phyloP scores from a whole-genome alignment of 2,888 invertebrate genomes.

The Drosophila mettleri region DNA sequence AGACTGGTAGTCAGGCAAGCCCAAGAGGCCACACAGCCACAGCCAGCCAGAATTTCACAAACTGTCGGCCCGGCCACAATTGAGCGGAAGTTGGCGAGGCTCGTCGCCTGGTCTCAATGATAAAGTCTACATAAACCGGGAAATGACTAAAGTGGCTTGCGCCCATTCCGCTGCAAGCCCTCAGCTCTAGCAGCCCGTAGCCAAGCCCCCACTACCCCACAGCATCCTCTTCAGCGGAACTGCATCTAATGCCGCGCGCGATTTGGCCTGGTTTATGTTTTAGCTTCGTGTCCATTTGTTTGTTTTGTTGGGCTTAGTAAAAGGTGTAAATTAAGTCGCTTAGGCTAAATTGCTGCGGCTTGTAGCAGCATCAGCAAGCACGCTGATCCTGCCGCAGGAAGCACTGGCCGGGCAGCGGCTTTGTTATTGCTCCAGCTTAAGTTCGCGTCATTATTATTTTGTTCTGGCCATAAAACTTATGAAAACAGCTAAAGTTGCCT shows the following conservation, averaged over 20 bases:
- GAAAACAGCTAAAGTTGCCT: slow-evolving; percentile 54
- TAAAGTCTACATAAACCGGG: slow-evolving; percentile 79
- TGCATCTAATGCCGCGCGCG: slow-evolving; percentile 54
- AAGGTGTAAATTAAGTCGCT: slow-evolving; percentile 79
- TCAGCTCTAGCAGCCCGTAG: not conserved
- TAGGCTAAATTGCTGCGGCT: slow-evolving; percentile 57
- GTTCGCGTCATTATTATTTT: slow-evolving; percentile 74
- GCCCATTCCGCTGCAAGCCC: slow-evolving; percentile 35
- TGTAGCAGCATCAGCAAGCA: slow-evolving; percentile 4
- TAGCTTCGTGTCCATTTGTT: slow-evolving; percentile 53
- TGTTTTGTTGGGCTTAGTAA: slow-evolving; percentile 68
- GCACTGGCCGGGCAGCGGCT: slow-evolving; percentile 30
- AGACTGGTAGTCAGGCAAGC: slow-evolving; percentile 15
- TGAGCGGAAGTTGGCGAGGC: slow-evolving; percentile 72
- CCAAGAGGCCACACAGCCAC: slow-evolving; percentile 10
- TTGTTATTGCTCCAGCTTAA: slow-evolving; percentile 58
- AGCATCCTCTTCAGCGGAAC: slow-evolving; percentile 1
- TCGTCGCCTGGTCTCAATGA: slow-evolving; percentile 73
- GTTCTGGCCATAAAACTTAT: slow-evolving; percentile 69
- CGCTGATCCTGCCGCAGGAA: slow-evolving; percentile 24
- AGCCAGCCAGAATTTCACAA: slow-evolving; percentile 42
- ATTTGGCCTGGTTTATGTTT: slow-evolving; percentile 66
- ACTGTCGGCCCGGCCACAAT: slow-evolving; percentile 63
- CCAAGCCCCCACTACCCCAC: no score
- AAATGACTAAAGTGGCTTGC: slow-evolving; percentile 77